Base-by-base conservation (phyloP, 2,888 invertebrate species). In the Meganola albula region DNA sequence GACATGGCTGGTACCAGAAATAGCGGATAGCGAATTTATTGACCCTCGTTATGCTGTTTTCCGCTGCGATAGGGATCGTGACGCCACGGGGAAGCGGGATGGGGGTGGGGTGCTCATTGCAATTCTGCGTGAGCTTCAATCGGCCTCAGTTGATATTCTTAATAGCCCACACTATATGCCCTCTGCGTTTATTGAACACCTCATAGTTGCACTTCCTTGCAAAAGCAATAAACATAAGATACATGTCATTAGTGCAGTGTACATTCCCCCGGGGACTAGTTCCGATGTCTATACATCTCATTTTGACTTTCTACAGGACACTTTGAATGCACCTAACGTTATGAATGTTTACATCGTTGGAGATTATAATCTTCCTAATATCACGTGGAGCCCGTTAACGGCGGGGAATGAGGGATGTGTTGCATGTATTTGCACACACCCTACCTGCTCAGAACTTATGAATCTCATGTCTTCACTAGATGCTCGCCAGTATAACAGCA, bases 281-380 rank as follows among this genome's bases (percentile, higher is more conserved):
- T 16, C 18, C 2, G 27, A 27, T 20, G n/a, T 27, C 12, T 27
- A 27, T 20, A 5, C 20, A 8, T 20, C 18, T 18, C 20, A 20
- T 8, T 5, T 27, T 2, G n/a, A 27, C 5, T 27, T 16, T 6
- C 4, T 27, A 1, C 10, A 14, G 1, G 4, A 2, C 16, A 4
- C 16, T 2, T 2, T 27, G n/a, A 20, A 27, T n/a, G 8, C 18
- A 11, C 9, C 27, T 20, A 20, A 10, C n/a, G 20, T 27, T 8
- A 20, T 20, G 2, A 11, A 6, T 12, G n/a, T 20, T 12, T n/a
- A 20, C 12, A 20, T 27, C 1, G 9, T 12, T 4, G 27, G 27
- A 4, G 27, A 27, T 27, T 27, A 20, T 27, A 27, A 27, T 5
- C 5, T 27, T 6, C 27, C 27, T 12, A 20, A 27, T 11, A 8